Evolutionary conservation across 2,888 invertebrate genomes (phyloP).

Genomic region (Platycnemis pennipes): DNA sequence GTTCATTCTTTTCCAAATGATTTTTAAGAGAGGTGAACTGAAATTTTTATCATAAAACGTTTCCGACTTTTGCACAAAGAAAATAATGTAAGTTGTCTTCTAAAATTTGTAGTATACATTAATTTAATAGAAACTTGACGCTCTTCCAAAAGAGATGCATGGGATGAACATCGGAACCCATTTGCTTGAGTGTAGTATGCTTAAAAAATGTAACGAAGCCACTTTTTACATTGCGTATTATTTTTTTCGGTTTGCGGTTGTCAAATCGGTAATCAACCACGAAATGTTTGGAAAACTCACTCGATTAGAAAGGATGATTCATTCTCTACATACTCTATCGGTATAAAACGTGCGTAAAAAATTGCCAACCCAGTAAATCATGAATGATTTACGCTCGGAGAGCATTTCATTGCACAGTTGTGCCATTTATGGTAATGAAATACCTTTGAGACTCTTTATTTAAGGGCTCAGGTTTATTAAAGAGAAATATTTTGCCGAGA

Average conservation of each 20-base stretch:
- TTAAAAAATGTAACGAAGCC: background rate
- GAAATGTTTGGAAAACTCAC: background rate
- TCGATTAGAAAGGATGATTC: background rate
- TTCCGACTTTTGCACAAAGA: background rate
- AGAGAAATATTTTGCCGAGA: background rate
- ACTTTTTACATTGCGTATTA: background rate
- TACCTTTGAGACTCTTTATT: background rate
- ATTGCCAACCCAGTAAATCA: background rate
- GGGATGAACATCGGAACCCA: background rate
- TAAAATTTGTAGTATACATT: background rate
- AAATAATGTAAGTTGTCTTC: background rate
- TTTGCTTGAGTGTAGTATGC: background rate
- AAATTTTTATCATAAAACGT: too few species aligned
- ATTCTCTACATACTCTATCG: background rate
- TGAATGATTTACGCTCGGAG: background rate
- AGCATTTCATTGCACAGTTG: background rate
- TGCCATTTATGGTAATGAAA: background rate
- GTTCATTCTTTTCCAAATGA: background rate
- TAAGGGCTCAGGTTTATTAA: background rate
- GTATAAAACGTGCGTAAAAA: background rate
- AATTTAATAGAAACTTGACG: background rate
- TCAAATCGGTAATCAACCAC: background rate
- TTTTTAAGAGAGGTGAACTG: background rate
- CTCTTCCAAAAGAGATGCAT: background rate
- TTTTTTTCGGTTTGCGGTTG: background rate